Conservation (phyloP, 2,888 invertebrate species). For the Stegana nigrithorax region DNA sequence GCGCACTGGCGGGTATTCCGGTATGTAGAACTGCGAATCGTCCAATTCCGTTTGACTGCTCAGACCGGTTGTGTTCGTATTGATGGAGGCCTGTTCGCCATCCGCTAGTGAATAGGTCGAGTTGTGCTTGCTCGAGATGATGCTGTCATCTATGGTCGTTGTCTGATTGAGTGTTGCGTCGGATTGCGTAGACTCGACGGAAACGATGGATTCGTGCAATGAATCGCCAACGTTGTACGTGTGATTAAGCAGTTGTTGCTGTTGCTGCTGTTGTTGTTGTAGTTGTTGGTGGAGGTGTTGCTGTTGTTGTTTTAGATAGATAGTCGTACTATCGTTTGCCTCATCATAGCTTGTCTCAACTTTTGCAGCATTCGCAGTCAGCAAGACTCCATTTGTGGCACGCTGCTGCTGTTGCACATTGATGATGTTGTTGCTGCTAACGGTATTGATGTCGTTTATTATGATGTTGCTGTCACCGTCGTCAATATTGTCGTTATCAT, state of each 20-base stretch:
- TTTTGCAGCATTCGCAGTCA: constrained; percentile 43
- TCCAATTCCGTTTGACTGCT: constrained; percentile 61
- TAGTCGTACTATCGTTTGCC: constrained; percentile 44
- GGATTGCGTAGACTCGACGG: constrained; percentile 66
- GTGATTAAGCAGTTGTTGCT: constrained; percentile 40
- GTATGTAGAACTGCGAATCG: constrained; percentile 68
- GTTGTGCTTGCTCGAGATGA: constrained; percentile 67
- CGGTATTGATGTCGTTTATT: no score
- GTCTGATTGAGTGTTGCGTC: constrained; percentile 65
- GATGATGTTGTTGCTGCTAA: no score
- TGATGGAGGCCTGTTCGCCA: constrained; percentile 62
- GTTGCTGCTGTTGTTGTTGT: constrained; percentile 28
- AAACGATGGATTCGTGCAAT: constrained; percentile 66
- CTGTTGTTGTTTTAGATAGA: constrained; percentile 29
- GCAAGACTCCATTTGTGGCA: constrained; percentile 15
- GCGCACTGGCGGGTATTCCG: constrained; percentile 75
- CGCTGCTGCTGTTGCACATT: constrained; percentile 23
- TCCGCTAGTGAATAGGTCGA: constrained; percentile 69
- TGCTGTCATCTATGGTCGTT: constrained; percentile 68
- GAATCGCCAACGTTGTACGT: constrained; percentile 52
- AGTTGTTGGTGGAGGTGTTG: no score
- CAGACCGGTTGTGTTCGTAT: constrained; percentile 53
- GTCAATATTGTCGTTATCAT: constrained; percentile 9
- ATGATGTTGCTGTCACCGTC: constrained; percentile 6
- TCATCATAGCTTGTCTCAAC: constrained; percentile 53